Conservation (phyloP, 1,140 invertebrate species). For the Temnothorax curvispinosus region DNA sequence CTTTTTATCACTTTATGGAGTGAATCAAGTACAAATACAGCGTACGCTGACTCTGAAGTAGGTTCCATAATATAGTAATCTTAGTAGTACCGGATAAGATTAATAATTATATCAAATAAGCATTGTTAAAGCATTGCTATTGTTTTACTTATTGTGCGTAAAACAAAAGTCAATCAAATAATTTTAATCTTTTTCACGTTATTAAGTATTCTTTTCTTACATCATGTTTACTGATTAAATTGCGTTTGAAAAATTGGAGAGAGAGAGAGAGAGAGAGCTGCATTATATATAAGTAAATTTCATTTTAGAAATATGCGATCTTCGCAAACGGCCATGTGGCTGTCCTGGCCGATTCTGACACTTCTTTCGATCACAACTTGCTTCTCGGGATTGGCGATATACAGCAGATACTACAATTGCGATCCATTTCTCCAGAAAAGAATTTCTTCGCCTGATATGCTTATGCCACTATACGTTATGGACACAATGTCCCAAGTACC, state of each 20-base stretch:
- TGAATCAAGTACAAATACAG: conserved; percentile 96
- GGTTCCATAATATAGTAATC: conserved; percentile 7
- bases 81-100: neutral
- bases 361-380: conserved; percentile 90
- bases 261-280: neutral
- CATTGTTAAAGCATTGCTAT: neutral
- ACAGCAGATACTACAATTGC: conserved; percentile 91
- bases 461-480: conserved; percentile 93
- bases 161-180: neutral
- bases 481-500: conserved; percentile 89
- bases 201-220: neutral
- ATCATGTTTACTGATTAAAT: neutral
- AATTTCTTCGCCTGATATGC: conserved; percentile 87
- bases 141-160: neutral
- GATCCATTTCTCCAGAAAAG: conserved; percentile 89
- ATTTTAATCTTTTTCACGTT: neutral
- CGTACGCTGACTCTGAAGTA: conserved; percentile 91
- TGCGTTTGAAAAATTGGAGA: neutral
- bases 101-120: conserved; percentile 15
- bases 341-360: conserved; percentile 90
- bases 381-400: conserved; percentile 92
- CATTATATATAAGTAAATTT: conserved; percentile 18
- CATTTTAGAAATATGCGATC: conserved; percentile 86
- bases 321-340: conserved; percentile 89
- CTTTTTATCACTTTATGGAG: conserved; percentile 92